phyloP scores from a whole-genome alignment of 2,797 vertebrate species.

The Myotis pilosus region DNA sequence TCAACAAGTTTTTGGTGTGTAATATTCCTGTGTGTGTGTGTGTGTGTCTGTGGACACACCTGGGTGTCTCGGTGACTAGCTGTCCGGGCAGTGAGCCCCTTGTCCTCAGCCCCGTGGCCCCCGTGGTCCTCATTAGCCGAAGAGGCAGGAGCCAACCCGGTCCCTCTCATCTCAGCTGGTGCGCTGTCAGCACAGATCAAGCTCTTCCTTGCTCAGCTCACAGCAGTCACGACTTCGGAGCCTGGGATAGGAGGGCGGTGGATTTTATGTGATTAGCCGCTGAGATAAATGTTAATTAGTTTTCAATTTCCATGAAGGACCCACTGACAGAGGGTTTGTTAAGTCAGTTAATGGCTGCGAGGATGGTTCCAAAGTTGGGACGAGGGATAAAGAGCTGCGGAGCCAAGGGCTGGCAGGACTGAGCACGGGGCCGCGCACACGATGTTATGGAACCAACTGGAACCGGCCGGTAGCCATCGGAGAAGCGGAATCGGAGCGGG shows the following conservation, averaged over 20 bases:
- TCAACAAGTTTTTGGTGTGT: not conserved
- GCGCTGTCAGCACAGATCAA: slow-evolving; percentile 52
- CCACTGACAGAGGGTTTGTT: slow-evolving; percentile 82
- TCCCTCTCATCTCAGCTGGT: not conserved
- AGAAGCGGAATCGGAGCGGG: not conserved
- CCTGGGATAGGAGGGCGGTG: slow-evolving; percentile 57
- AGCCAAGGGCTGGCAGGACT: not conserved
- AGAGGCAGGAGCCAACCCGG: not conserved
- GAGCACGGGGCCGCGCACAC: not conserved
- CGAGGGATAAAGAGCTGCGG: not conserved
- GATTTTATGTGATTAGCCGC: slow-evolving; percentile 77
- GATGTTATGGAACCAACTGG: not conserved
- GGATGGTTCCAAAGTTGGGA: slow-evolving; percentile 65
- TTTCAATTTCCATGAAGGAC: slow-evolving; percentile 83
- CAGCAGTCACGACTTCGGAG: slow-evolving; percentile 63
- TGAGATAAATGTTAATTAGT: slow-evolving; percentile 83
- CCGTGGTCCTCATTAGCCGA: slow-evolving; percentile 65
- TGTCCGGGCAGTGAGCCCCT: not conserved
- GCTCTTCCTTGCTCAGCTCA: slow-evolving; percentile 55
- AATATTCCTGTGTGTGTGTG: not conserved
- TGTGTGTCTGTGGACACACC: not conserved
- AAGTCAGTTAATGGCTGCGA: slow-evolving; percentile 74
- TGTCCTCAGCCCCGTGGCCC: not conserved
- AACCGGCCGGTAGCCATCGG: not conserved
- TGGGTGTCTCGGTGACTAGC: not conserved